Conservation (phyloP, 2,113 vertebrate species). For the Callithrix jacchus region DNA sequence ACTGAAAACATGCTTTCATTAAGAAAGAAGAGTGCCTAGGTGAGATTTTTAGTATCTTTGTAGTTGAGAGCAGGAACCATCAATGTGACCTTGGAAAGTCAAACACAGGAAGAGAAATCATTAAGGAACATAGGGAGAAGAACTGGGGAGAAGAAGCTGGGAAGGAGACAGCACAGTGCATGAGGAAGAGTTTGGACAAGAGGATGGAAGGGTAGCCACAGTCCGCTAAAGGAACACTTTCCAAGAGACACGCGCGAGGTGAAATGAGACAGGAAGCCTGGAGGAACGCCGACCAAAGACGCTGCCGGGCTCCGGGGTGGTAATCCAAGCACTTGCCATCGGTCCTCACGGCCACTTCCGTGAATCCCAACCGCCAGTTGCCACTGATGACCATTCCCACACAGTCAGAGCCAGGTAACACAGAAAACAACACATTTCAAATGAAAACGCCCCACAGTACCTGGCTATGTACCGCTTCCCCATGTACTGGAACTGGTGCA, state of each 20-base stretch:
- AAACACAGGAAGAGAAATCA: background rate
- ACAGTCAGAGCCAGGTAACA: slow-evolving; percentile 7
- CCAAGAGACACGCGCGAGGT: background rate
- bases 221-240: background rate
- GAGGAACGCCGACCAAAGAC: background rate
- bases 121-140: background rate
- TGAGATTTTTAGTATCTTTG: background rate
- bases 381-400: background rate
- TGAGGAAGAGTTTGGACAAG: background rate
- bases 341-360: background rate
- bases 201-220: background rate
- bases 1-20: background rate
- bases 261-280: background rate
- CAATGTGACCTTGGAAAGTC: background rate
- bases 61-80: background rate
- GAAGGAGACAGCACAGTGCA: background rate
- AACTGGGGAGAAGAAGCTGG: background rate
- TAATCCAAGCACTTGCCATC: background rate
- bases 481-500: slow-evolving; percentile 99
- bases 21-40: background rate
- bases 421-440: background rate
- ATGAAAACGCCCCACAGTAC: slow-evolving; percentile 87
- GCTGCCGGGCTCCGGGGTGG: background rate
- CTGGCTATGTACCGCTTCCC: slow-evolving; percentile 98
- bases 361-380: background rate